phyloP scores from a whole-genome alignment of 2,888 invertebrate genomes.

The Chironomus tentans region DNA sequence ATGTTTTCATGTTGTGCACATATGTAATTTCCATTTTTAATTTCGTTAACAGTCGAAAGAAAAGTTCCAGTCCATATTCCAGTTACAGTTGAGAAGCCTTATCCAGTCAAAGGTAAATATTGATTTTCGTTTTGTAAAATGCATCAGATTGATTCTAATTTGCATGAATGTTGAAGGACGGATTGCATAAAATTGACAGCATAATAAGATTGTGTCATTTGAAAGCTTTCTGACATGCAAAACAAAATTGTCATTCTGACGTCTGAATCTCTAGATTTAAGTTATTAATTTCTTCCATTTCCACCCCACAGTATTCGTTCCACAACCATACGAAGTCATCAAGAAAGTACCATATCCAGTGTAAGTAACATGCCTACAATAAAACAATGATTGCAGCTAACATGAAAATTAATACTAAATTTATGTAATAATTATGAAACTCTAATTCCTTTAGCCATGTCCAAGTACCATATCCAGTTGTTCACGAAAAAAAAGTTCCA shows the following conservation, averaged over 20 bases:
- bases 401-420: constrained; percentile 43
- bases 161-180: no score
- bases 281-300: not conserved
- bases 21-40: not conserved
- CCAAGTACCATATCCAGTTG: constrained; percentile 63
- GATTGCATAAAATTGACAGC: not conserved
- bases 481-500: constrained; percentile 58
- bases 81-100: constrained; percentile 46
- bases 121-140: not conserved
- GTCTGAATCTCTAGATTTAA: no score
- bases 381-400: constrained; percentile 47
- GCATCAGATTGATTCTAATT: no score
- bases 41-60: constrained; percentile 3
- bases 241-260: no score
- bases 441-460: constrained; percentile 49
- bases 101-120: constrained; percentile 44
- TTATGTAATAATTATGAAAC: constrained; percentile 39
- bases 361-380: constrained; percentile 49
- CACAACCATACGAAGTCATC: constrained; percentile 62
- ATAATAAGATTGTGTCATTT: not conserved
- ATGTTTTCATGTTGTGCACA: not conserved
- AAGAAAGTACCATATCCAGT: constrained; percentile 50
- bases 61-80: constrained; percentile 31
- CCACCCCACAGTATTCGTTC: constrained; percentile 45
- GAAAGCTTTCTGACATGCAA: no score